Evolutionary conservation across 2,888 invertebrate species (phyloP).

Genomic region (Falcaria lacertinaria): DNA sequence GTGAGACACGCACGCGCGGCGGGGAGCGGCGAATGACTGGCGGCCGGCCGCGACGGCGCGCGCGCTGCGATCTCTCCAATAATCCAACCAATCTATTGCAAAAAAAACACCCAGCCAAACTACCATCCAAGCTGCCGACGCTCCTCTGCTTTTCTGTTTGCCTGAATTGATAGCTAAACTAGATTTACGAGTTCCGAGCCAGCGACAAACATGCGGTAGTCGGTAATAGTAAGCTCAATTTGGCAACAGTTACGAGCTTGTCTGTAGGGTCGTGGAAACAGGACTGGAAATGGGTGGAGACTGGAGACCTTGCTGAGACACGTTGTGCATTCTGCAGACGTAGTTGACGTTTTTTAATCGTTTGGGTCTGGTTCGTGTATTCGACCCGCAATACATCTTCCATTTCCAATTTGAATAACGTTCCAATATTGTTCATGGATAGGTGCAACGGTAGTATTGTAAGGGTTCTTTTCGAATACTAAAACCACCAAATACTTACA

Average conservation of each 20-base stretch:
- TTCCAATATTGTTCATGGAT: too few relatives aligned
- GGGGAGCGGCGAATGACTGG: constrained; percentile 65
- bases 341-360: not conserved
- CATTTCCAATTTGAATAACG: too few relatives aligned
- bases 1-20: constrained; percentile 54
- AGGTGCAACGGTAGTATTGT: too few relatives aligned
- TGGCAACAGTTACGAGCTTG: constrained; percentile 35
- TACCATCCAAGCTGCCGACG: constrained; percentile 17
- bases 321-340: not conserved
- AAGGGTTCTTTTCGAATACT: constrained; percentile 5
- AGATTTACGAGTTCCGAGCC: constrained; percentile 47
- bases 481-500: constrained; percentile 5
- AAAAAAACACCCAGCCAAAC: constrained; percentile 46
- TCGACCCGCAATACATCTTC: too few relatives aligned
- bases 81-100: constrained; percentile 44
- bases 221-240: constrained; percentile 20
- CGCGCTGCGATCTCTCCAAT: constrained; percentile 64
- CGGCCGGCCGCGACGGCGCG: constrained; percentile 40
- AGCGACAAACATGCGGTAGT: constrained; percentile 24
- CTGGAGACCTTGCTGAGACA: not conserved
- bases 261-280: constrained; percentile 5
- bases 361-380: not conserved
- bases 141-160: constrained; percentile 47
- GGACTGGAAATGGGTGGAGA: not conserved
- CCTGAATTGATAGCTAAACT: constrained; percentile 42